Percentiles rank a stretch among this genome's conserved stretches.
These are phyloP conservation scores for Muschampia plurimacula DNA, from an alignment of 2,888 invertebrate genomes.

Conservation along the genomic window DNA sequence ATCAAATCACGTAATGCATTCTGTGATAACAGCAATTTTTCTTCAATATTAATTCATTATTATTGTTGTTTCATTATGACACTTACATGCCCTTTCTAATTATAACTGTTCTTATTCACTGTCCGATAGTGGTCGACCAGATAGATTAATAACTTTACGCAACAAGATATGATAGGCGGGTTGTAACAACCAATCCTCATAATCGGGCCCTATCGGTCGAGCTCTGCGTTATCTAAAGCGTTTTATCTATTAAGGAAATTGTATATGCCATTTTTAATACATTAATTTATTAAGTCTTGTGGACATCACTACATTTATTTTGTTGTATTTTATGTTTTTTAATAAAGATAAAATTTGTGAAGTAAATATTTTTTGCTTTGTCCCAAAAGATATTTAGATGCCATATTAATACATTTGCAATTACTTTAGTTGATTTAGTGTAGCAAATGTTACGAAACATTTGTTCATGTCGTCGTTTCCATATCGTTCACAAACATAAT, in stretches of 20 bases:
- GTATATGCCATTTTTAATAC: conserved; percentile 19
- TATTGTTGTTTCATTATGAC: conserved; percentile 11
- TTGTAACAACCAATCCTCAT: conserved; percentile 31
- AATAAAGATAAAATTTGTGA: not conserved
- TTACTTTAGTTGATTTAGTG: not conserved
- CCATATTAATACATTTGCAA: not conserved
- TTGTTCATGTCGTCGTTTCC: conserved; percentile 9
- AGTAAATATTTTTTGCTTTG: not conserved
- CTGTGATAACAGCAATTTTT: not conserved
- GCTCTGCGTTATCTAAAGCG: conserved; percentile 35
- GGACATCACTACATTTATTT: not conserved
- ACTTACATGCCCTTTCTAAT: conserved; percentile 34
- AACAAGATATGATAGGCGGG: conserved; percentile 34
- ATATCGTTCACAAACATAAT: not conserved
- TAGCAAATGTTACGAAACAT: not conserved
- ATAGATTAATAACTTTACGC: conserved; percentile 37
- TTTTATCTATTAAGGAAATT: conserved; percentile 39
- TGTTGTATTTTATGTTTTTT: not conserved
- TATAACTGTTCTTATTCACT: conserved; percentile 31
- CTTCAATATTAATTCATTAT: not conserved
- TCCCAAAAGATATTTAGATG: too few relatives aligned
- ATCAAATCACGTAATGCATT: not conserved
- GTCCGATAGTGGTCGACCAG: conserved; percentile 24
- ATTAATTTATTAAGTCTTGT: not conserved
- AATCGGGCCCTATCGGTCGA: conserved; percentile 38